Conservation (phyloP, 2,888 invertebrate genomes). For the Troides helena region DNA sequence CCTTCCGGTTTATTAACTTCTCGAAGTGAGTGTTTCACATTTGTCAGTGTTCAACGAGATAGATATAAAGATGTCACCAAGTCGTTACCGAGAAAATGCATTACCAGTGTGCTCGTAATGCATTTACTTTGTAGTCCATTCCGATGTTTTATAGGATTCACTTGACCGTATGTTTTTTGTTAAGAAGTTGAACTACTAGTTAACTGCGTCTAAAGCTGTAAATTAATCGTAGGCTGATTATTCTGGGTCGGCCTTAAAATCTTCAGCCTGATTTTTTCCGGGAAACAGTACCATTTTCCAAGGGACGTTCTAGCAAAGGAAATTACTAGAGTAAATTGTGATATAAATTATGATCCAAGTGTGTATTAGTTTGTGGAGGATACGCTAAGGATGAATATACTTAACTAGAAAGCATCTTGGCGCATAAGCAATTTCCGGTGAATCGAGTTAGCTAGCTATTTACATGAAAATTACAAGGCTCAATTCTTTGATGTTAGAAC, state of each 20-base stretch:
- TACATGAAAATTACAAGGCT: conserved; percentile 11
- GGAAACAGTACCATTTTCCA: too few species aligned
- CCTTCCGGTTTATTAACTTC: background rate
- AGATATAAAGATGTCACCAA: background rate
- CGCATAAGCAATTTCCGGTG: conserved; percentile 23
- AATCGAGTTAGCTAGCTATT: conserved; percentile 20
- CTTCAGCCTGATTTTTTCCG: too few species aligned
- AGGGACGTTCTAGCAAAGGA: too few species aligned
- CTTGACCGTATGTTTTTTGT: too few species aligned
- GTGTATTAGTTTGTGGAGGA: too few species aligned
- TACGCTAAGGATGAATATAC: background rate
- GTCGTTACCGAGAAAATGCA: background rate
- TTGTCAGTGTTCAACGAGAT: background rate
- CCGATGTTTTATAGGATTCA: too few species aligned
- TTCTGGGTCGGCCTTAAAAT: too few species aligned
- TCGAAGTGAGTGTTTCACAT: background rate
- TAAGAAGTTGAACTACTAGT: too few species aligned
- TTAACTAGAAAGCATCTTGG: conserved; percentile 9
- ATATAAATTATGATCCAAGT: too few species aligned
- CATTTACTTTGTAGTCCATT: background rate
- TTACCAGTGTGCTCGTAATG: background rate
- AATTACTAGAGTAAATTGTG: too few species aligned
- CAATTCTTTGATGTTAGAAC: background rate
- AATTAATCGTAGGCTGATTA: too few species aligned
- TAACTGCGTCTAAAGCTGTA: too few species aligned